These are phyloP conservation scores for Axis porcinus DNA, from an alignment of 2,113 vertebrate genomes.

Conservation along the genomic window DNA sequence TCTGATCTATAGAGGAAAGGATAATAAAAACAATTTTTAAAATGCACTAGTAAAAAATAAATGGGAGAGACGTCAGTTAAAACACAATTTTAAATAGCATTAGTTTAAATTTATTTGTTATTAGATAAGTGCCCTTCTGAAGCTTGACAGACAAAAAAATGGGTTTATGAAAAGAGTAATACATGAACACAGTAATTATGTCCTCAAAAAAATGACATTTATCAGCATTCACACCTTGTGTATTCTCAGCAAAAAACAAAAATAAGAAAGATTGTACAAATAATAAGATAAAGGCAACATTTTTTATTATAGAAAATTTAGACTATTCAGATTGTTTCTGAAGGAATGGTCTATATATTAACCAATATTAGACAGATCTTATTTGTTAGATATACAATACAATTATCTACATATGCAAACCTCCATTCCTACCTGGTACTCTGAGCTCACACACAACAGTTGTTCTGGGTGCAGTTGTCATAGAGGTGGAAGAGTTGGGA, in stretches of 20 bases:
- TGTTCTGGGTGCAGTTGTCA: background rate
- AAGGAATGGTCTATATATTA: constrained; percentile 16
- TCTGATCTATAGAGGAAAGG: background rate
- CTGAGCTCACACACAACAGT: background rate
- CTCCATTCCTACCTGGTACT: background rate
- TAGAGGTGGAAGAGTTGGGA: background rate
- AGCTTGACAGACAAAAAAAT: constrained; percentile 25
- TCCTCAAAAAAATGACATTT: constrained; percentile 52
- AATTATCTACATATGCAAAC: background rate
- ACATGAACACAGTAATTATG: constrained; percentile 47
- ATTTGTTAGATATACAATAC: background rate
- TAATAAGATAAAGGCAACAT: constrained; percentile 52
- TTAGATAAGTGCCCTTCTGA: constrained; percentile 46
- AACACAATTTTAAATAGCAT: constrained; percentile 24
- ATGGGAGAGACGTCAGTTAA: background rate
- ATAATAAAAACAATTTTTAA: constrained; percentile 1
- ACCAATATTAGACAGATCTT: background rate
- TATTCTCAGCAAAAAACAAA: constrained; percentile 44
- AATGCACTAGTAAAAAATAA: constrained; percentile 3
- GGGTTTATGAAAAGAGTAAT: constrained; percentile 31
- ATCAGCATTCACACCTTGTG: constrained; percentile 43
- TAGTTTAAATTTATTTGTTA: constrained; percentile 52
- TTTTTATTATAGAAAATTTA: constrained; percentile 61
- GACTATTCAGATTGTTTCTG: constrained; percentile 52
- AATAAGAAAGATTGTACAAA: constrained; percentile 34